Evolutionary conservation across 2,888 invertebrate genomes (phyloP), one percentile per base, ranked within the genome.

Genomic region (Caenorhabditis becei): DNA sequence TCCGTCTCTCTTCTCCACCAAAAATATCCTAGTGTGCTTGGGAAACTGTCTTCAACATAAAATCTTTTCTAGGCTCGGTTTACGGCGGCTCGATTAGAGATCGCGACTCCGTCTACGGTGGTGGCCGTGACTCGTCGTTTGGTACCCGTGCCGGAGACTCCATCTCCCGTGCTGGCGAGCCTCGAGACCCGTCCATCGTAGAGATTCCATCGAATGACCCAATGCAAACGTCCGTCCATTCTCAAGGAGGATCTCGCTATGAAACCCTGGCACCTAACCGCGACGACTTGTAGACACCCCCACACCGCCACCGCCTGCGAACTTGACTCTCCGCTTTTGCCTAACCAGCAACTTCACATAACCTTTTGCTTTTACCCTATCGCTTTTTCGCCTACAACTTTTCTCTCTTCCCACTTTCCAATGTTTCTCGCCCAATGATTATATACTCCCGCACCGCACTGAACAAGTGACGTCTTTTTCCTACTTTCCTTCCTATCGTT

Each of bases 1-100:
- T 69, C 77, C 62, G 69, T 69, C 77, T 56, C 23, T 63, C 35
- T 77, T 69, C 63, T 69, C 56, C 77, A 20, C 58, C 28, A 58
- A 35, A n/a, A 49, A 62, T 35, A 65, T 23, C 74, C 65, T 74
- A 67, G 49, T 67, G 66, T 77, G 75, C 75, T 67, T 67, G 53
- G 35, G 35, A 47, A 24, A 32, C 41, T 62, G 44, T 67, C 61
- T 67, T 59, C 49, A 53, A 28, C 51, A 49, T 24, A 18, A 53
- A 58, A 44, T 41, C 51, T 66, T 80, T 78, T 78, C 53, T 71
- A 85, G 85, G 85, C 70, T 85, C 85, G 49, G 61, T 85, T 54
- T 85, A 83, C 70, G 85, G 85, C 58, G 84, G 84, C 51, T 82
- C 83, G 65, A 62, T 81, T 62, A 75, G 84, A 75, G 84, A 83